These are phyloP conservation scores for Chascanopsetta lugubris DNA, from an alignment of 2,113 vertebrate species.

Conservation along the genomic window DNA sequence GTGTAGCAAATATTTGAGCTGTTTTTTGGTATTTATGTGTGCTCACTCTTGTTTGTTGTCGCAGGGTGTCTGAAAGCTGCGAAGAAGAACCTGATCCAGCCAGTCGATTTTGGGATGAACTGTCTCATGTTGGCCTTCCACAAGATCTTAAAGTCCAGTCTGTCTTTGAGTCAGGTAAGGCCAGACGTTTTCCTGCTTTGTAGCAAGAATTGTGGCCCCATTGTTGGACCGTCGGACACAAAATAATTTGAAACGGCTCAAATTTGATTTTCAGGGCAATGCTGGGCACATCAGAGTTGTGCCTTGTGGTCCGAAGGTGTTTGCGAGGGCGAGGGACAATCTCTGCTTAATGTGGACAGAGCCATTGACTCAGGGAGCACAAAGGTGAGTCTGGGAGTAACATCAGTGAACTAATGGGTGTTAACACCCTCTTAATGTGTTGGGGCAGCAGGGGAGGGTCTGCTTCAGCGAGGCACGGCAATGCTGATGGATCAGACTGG, in stretches of 20 bases:
- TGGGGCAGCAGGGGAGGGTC: constrained; percentile 55
- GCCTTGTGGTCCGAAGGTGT: constrained; percentile 93
- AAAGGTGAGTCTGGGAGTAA: constrained; percentile 87
- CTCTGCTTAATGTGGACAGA: constrained; percentile 94
- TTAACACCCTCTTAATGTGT: constrained; percentile 73
- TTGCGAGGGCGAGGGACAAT: constrained; percentile 89
- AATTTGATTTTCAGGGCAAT: constrained; percentile 83
- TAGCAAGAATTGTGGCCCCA: background rate
- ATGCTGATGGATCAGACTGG: constrained; percentile 80
- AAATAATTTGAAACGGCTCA: background rate
- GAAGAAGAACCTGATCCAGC: constrained; percentile 84
- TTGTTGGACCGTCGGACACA: background rate
- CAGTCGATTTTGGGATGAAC: constrained; percentile 93
- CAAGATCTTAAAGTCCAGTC: constrained; percentile 89
- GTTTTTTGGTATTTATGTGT: background rate
- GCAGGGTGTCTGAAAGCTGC: constrained; percentile 64
- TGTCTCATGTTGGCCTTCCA: constrained; percentile 94
- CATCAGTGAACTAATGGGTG: constrained; percentile 62
- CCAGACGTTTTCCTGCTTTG: background rate
- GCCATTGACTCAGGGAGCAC: constrained; percentile 99
- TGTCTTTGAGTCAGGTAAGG: constrained; percentile 95
- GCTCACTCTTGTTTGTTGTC: constrained; percentile 26
- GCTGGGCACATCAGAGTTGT: constrained; percentile 97
- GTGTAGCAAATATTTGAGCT: constrained; percentile 7
- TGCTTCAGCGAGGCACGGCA: constrained; percentile 58